These are phyloP conservation scores for Antheraea assamensis DNA, from an alignment of 2,888 invertebrate genomes.

Conservation along the genomic window DNA sequence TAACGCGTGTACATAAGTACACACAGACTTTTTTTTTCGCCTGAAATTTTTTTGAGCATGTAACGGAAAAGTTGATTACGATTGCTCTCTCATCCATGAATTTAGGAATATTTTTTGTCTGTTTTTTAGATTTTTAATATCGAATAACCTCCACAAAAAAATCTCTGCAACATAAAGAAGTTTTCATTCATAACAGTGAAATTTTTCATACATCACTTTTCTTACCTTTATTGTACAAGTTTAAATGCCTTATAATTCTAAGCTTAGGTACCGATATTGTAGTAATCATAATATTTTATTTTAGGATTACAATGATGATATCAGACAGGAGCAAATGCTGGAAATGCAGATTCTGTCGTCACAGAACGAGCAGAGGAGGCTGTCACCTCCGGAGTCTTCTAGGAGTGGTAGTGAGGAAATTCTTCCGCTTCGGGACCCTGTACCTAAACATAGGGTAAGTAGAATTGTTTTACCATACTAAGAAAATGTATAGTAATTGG, in stretches of 20 bases:
- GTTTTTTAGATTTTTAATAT: too few relatives aligned
- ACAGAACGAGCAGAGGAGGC: slow-evolving; percentile 70
- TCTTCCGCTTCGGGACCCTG: slow-evolving; percentile 62
- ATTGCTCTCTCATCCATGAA: too few relatives aligned
- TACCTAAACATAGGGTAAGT: slow-evolving; percentile 65
- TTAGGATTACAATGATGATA: slow-evolving; percentile 96
- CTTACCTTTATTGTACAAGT: neutral
- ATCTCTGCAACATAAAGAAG: too few relatives aligned
- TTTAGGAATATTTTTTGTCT: too few relatives aligned
- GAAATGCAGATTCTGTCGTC: slow-evolving; percentile 93
- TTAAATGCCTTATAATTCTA: neutral
- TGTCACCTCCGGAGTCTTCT: slow-evolving; percentile 73
- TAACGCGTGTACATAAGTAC: too few relatives aligned
- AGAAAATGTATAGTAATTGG: neutral
- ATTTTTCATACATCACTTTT: neutral
- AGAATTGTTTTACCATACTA: neutral
- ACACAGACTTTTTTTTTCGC: too few relatives aligned
- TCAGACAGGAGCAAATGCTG: slow-evolving; percentile 95
- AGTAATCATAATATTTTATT: slow-evolving; percentile 25
- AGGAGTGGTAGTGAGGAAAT: slow-evolving; percentile 76
- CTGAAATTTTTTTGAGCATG: too few relatives aligned
- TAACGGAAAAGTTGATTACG: too few relatives aligned
- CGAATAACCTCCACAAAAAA: too few relatives aligned
- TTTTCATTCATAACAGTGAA: too few relatives aligned
- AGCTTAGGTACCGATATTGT: neutral